Percentiles rank a stretch among this genome's conserved stretches.
These are phyloP conservation scores for Pempheris klunzingeri DNA, from an alignment of 2,797 vertebrate genomes.

Conservation along the genomic window DNA sequence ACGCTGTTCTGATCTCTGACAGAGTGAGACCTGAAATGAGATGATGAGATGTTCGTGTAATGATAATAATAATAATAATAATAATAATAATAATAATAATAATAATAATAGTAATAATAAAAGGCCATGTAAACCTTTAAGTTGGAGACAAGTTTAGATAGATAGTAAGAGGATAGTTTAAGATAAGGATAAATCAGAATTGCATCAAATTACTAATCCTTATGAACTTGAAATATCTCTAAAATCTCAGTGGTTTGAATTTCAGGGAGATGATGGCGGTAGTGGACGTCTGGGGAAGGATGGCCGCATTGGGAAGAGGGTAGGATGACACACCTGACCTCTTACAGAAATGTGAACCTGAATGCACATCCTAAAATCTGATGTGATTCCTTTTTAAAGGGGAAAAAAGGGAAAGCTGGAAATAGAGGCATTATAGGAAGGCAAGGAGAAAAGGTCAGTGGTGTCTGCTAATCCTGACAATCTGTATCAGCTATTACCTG, in stretches of 20 bases:
- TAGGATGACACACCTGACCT: constrained; percentile 47
- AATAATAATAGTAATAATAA: no score
- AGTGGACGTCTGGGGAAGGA: constrained; percentile 77
- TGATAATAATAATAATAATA: neutral
- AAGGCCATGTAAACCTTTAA: no score
- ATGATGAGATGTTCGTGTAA: no score
- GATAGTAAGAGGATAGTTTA: no score
- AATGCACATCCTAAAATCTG: neutral
- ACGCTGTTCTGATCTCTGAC: no score
- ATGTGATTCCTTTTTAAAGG: constrained; percentile 68
- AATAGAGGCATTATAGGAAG: constrained; percentile 78
- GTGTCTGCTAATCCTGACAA: neutral
- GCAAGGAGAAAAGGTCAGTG: constrained; percentile 84
- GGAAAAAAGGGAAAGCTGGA: constrained; percentile 86
- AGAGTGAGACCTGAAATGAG: no score
- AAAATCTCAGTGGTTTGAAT: neutral
- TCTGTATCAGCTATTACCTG: neutral
- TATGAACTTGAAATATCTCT: neutral
- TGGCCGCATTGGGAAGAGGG: constrained; percentile 82
- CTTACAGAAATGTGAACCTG: neutral
- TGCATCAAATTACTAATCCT: neutral
- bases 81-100: neutral
- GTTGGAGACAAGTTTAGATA: no score
- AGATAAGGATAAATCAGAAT: no score
- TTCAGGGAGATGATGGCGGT: constrained; percentile 78